These are phyloP conservation scores for Cephus sareptanus DNA, from an alignment of 2,888 invertebrate genomes.

Conservation along the genomic window DNA sequence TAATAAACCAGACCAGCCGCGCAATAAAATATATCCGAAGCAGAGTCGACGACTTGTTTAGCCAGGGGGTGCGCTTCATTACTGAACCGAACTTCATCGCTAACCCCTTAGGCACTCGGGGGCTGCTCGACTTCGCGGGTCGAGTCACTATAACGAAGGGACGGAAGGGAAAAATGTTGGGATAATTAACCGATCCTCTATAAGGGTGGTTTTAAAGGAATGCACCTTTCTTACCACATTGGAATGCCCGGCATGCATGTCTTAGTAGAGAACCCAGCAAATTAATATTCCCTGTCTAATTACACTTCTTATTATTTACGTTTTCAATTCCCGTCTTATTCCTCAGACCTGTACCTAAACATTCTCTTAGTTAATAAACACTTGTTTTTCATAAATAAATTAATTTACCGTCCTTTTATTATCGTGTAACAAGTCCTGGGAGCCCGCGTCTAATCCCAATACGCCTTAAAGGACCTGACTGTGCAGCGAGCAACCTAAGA, in stretches of 20 bases:
- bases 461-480: too few species aligned
- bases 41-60: conserved; percentile 63
- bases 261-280: neutral
- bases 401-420: too few species aligned
- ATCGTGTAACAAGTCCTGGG: too few species aligned
- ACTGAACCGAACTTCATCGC: conserved; percentile 61
- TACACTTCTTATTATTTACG: too few species aligned
- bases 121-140: neutral
- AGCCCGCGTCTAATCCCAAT: too few species aligned
- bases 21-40: conserved; percentile 64
- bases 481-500: too few species aligned
- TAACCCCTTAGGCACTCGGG: conserved; percentile 54
- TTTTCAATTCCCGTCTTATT: too few species aligned
- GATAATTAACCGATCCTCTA: conserved; percentile 50
- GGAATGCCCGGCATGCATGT: neutral
- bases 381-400: too few species aligned
- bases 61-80: conserved; percentile 59
- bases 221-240: neutral
- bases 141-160: neutral
- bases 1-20: conserved; percentile 59
- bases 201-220: conserved; percentile 4
- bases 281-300: neutral
- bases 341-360: too few species aligned
- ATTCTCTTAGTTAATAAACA: too few species aligned
- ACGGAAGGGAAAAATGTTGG: conserved; percentile 44